Evolutionary conservation across 92 coral and sea anemone genomes (phyloP), one percentile per base, ranked within the genome.

Genomic region (Palythoa grandiflora): DNA sequence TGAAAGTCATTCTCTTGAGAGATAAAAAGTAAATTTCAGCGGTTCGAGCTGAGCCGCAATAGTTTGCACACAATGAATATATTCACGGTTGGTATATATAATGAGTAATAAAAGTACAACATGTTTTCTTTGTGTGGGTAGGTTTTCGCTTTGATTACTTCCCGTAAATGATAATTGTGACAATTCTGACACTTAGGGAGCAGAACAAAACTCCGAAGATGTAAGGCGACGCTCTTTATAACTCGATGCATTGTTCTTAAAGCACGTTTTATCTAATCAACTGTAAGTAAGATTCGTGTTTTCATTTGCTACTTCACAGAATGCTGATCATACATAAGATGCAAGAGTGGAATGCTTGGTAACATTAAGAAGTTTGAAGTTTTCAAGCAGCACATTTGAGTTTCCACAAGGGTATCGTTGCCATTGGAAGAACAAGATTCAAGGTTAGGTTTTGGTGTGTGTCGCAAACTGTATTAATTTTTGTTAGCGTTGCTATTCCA

Each of bases 111-210:
- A 71, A 38, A 71, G 11, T 13, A 36, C 38, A 37, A n/a, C 38
- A 35, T 71, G 75, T 71, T 71, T 71, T 71, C 75, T 37, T 71
- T 36, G 40, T 40, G 48, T 71, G 9, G 48, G 36, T 5, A 17
- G 48, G 38, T 71, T 71, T 71, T 71, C 11, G 15, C 11, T 71
- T 71, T 71, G n/a, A 71, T 71, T 71, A 36, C 75, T 68, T 68
- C 72, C 72, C 39, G 6, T 71, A 71, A 37, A 71, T 70, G 74
- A 70, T 36, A 70, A 70, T 19, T 28, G 74, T 70, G 21, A 70
- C 47, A 40, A 28, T 17, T 19, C 15, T 71, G 75, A 71, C 47
- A 71, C 1, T 12, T 6, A 36, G 35, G 40, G 75, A 21, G 47
- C 8, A 37, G 38, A 11, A 71, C 16, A 40, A 10, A 71, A 44